phyloP scores from a whole-genome alignment of 2,113 vertebrate species.

The Ardeotis arabs region DNA sequence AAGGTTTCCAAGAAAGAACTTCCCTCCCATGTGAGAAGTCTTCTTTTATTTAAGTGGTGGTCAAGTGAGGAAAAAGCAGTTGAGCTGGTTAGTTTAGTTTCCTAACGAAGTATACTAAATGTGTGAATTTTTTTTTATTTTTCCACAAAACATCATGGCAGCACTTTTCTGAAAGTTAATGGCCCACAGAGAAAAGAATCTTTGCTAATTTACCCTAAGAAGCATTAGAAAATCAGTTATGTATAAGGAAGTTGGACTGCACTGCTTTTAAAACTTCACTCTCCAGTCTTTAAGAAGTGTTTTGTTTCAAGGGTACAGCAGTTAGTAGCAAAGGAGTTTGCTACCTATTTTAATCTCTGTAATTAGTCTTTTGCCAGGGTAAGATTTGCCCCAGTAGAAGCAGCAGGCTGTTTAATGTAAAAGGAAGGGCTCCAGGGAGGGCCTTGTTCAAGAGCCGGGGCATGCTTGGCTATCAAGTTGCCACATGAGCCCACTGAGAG shows the following conservation, averaged over 20 bases:
- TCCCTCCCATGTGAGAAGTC: constrained; percentile 24
- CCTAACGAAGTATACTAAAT: not conserved
- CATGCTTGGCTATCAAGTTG: not conserved
- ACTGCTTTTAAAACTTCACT: not conserved
- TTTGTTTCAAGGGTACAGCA: not conserved
- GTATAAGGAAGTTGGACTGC: not conserved
- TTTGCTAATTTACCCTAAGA: not conserved
- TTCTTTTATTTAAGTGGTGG: constrained; percentile 43
- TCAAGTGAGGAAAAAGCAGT: constrained; percentile 38
- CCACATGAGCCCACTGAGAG: not conserved
- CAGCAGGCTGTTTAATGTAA: not conserved
- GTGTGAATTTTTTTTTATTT: not conserved
- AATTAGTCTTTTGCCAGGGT: not conserved
- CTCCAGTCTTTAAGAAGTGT: not conserved
- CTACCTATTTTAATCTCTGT: not conserved
- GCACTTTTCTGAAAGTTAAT: not conserved
- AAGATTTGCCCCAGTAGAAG: not conserved
- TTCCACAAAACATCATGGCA: not conserved
- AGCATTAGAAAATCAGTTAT: not conserved
- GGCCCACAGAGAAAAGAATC: not conserved
- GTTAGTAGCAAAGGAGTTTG: not conserved
- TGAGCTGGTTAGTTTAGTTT: not conserved
- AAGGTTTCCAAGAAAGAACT: constrained; percentile 54
- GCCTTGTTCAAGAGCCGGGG: not conserved
- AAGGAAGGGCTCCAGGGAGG: not conserved